Evolutionary conservation across 2,888 invertebrate genomes (phyloP), one percentile per base, ranked within the genome.

Genomic region (Drosophila dives): DNA sequence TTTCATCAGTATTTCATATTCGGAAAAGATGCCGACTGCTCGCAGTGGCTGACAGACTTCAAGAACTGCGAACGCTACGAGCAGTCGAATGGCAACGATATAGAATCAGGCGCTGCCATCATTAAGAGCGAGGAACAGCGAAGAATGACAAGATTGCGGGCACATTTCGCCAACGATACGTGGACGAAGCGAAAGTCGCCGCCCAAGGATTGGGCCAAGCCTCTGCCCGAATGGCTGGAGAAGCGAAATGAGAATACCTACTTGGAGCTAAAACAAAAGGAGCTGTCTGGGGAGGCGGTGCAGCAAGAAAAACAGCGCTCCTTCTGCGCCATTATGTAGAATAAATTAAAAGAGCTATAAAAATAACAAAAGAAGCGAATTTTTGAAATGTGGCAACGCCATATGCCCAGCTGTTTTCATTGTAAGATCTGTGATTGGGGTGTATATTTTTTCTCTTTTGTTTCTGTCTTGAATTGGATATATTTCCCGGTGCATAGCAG

Each of bases 1-100:
- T 97, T 98, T 86, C 96, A 98, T 91, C 98, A 98, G 92, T 96
- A 97, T 91, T 98, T 97, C 91, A 94, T 98, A 67, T 94, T 94
- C 92, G 98, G 98, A 0, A 94, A 96, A 89, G 92, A 93, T 0
- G 63, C 94, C 10, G 96, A 98, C 91, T 98, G 98, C 91, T 94
- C 94, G 4, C 95, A 96, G 81, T 98, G 98, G 98, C 95, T 96
- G 85, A 94, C 93, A 62, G 97, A 98, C 92, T 95, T 95, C 82
- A 91, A 95, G 4, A 97, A 96, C 90, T 98, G 98, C 91, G 92
- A 94, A 61, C 94, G 94, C 90, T 98, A 96, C 95, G 93, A 94
- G 63, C 93, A 94, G 0, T 92, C 92, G 0, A 92, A 94, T 8
- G 93, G 94, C 55, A 95, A 91, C 33, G 90, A 97, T 92, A 68